Evolutionary conservation across 2,888 invertebrate species (phyloP), one percentile per base, ranked within the genome.

Genomic region (Galerucella pusilla): DNA sequence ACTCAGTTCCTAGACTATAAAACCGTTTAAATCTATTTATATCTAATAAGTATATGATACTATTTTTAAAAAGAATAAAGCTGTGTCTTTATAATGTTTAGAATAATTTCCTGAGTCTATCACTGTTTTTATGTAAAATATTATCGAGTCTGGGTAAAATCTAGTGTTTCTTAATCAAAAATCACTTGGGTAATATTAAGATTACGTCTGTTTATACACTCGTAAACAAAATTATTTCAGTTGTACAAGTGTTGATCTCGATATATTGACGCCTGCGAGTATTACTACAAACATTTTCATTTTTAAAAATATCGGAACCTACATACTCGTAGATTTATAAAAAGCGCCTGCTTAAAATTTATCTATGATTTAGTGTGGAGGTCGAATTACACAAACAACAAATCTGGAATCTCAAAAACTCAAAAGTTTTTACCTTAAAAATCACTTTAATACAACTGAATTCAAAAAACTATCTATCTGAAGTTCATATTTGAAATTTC

Each of bases 41-140:
- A 54, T 54, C 54, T 54, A 54, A 54, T n/a, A n/a, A 16, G 16
- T 35, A 42, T 42, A 42, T 16, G 11, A 57, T 10, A 57, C 57
- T 57, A 57, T 57, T 57, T 57, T 57, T 57, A 57, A 57, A 57
- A 57, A 57, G 20, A 16, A 57, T 57, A 57, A 57, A 57, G 16
- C 7, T 57, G 9, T 20, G 9, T 20, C 10, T 57, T 57, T 57
- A 20, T 20, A 20, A 2, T 10, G 57, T 20, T 20, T 20, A 16
- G 9, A 57, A 57, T 57, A 16, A 57, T 57, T 57, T 10, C 16
- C 20, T 20, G 20, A 20, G 20, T 20, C 57, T 57, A 57, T 57
- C 9, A 57, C 11, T 6, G 10, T 57, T 57, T 49, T 3, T 42
- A 42, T 42, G 7, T 42, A 9, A 42, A 42, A 35, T 35, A 35